These are phyloP conservation scores for Platysternon megacephalum DNA, from an alignment of 2,113 vertebrate genomes.

Conservation along the genomic window DNA sequence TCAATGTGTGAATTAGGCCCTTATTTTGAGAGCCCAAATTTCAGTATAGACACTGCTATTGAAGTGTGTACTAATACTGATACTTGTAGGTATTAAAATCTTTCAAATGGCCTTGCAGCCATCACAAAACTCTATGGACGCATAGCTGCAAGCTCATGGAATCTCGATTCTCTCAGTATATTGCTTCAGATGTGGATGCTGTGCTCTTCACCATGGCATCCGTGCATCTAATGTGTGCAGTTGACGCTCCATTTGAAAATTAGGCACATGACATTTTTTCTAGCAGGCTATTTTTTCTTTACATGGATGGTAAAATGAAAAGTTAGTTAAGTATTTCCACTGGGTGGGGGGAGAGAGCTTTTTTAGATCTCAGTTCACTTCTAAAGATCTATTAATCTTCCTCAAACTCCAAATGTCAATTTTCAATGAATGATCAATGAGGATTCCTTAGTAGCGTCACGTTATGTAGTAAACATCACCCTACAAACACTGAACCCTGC, in stretches of 20 bases:
- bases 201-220: neutral
- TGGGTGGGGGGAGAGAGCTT: neutral
- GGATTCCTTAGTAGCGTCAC: neutral
- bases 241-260: neutral
- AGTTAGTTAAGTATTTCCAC: neutral
- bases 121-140: neutral
- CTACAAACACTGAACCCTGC: neutral
- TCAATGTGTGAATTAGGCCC: neutral
- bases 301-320: neutral
- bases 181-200: neutral
- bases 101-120: neutral
- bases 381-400: neutral
- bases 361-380: neutral
- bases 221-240: neutral
- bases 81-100: neutral
- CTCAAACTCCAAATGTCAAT: neutral
- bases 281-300: neutral
- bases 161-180: fast-evolving
- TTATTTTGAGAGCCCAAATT: neutral
- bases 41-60: neutral
- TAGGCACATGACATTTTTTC: neutral
- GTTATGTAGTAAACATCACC: neutral
- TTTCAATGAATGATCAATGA: conserved; percentile 1
- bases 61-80: neutral
- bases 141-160: fast-evolving